These are phyloP conservation scores for Paraplagusia blochii DNA, from an alignment of 2,113 vertebrate species.

Conservation along the genomic window DNA sequence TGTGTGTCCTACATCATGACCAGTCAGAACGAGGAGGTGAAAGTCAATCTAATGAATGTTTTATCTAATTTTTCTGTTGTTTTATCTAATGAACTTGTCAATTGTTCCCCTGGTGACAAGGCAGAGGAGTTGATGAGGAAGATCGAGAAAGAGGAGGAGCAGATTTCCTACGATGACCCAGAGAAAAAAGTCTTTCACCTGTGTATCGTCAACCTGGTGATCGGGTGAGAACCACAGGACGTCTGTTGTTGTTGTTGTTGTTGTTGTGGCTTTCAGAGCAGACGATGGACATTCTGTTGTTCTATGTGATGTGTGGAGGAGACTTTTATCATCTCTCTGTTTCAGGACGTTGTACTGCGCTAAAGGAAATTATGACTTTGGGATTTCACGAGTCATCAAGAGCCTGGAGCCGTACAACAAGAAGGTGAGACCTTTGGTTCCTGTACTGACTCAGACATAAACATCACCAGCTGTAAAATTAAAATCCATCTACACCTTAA, in stretches of 20 bases:
- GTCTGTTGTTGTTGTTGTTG: too few relatives aligned
- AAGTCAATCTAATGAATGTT: not conserved
- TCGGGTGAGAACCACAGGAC: slow-evolving; percentile 76
- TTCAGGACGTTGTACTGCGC: slow-evolving; percentile 90
- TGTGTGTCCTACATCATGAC: slow-evolving; percentile 97
- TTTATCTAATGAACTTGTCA: not conserved
- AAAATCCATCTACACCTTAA: too few relatives aligned
- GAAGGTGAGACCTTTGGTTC: slow-evolving; percentile 73
- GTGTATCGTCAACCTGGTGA: slow-evolving; percentile 96
- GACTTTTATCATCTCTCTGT: not conserved
- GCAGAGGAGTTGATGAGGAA: slow-evolving; percentile 96
- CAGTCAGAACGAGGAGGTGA: slow-evolving; percentile 90
- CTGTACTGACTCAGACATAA: not conserved
- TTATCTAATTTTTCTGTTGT: not conserved
- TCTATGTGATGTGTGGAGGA: too few relatives aligned
- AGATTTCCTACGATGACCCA: slow-evolving; percentile 86
- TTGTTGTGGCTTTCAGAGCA: not conserved
- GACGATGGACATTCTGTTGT: not conserved
- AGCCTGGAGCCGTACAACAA: slow-evolving; percentile 95
- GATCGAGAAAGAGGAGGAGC: slow-evolving; percentile 95
- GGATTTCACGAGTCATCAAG: slow-evolving; percentile 94
- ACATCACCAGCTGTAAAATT: too few relatives aligned
- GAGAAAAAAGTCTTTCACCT: slow-evolving; percentile 93
- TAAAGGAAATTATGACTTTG: slow-evolving; percentile 96
- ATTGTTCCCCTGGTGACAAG: slow-evolving; percentile 19